Evolutionary conservation across 92 coral and sea anemone species (phyloP).

Genomic region (Epizoanthus stellaris): DNA sequence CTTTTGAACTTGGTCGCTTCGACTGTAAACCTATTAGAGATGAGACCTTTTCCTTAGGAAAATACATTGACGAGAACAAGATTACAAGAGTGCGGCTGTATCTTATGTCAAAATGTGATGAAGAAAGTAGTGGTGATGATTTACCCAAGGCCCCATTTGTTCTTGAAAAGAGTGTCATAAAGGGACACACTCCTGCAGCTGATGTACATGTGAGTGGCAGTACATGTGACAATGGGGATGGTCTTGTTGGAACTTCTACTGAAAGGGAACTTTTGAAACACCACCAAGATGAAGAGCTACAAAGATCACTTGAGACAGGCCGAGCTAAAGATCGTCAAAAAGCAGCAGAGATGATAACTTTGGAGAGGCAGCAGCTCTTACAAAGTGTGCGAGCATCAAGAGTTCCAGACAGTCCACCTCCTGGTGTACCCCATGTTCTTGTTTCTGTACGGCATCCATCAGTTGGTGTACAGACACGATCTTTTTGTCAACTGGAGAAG

Average conservation of each 20-base stretch:
- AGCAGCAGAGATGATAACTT: not conserved
- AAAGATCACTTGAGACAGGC: conserved; percentile 47
- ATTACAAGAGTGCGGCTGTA: conserved; percentile 34
- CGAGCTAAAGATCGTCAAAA: conserved; percentile 40
- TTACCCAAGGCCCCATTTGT: not conserved
- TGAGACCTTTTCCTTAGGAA: conserved; percentile 17
- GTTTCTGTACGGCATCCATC: conserved; percentile 45
- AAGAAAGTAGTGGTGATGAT: not conserved
- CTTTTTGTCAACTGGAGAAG: conserved; percentile 28
- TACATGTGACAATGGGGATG: not conserved
- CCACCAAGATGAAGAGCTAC: conserved; percentile 43
- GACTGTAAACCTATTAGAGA: conserved; percentile 14
- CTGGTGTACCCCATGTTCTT: conserved; percentile 31
- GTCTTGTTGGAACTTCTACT: conserved; percentile 44
- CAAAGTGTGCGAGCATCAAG: conserved; percentile 24
- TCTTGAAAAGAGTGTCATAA: too few species aligned
- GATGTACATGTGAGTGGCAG: not conserved
- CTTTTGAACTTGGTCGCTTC: conserved; percentile 35
- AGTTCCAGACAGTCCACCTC: conserved; percentile 28
- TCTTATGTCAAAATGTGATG: conserved; percentile 12
- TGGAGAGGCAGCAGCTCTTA: conserved; percentile 29
- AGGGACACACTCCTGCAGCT: too few species aligned
- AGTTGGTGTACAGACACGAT: conserved; percentile 43
- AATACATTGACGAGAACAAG: conserved; percentile 19
- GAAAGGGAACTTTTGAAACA: conserved; percentile 25